Base-by-base conservation (phyloP, 2,113 vertebrate species). In the Psittacus erithacus region DNA sequence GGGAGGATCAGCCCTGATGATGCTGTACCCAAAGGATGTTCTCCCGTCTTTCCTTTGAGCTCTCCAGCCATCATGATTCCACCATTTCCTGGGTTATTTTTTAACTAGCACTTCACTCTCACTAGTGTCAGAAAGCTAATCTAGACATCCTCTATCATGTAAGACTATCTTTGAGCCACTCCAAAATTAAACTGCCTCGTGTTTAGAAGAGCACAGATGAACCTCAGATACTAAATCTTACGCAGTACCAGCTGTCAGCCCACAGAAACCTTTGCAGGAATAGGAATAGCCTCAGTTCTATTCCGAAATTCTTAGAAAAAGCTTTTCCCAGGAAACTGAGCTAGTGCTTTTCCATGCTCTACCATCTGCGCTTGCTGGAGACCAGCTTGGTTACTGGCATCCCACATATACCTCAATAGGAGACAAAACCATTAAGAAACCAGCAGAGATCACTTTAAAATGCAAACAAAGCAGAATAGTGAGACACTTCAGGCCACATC, bases 141-240 rank as follows among this genome's bases (percentile, higher is more conserved):
- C 73, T 60, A 87, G 82, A 84, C 25, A 69, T 65, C 35, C 49
- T 79, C 13, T 41, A 1, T 15, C 84, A 47, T 46, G 38, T 31
- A 89, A 67, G 35, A 89, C 47, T 70, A 33, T 68, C 62, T 82
- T 76, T 29, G 49, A 91, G 20, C 57, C 71, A 31, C 79, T 81
- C 76, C 86, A 92, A 80, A 96, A 85, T 79, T 63, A 80, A 95
- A 77, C 64, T 28, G 18, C 84, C 83, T 97, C 93, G 52, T 93
- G 93, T 97, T 97, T 93, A 62, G 97, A 93, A 82, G 93, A 95
- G 83, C 93, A 94, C 31, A 17, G 86, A 96, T 29, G 38, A 96
- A 92, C 71, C 38, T 94, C 86, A 70, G 75, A 80, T 96, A 95
- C 94, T 95, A 79, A 39, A 84, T 91, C 81, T 89, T 53, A 46